phyloP scores from a whole-genome alignment of 2,888 invertebrate genomes.

The Hydroisotoma schaefferi region DNA sequence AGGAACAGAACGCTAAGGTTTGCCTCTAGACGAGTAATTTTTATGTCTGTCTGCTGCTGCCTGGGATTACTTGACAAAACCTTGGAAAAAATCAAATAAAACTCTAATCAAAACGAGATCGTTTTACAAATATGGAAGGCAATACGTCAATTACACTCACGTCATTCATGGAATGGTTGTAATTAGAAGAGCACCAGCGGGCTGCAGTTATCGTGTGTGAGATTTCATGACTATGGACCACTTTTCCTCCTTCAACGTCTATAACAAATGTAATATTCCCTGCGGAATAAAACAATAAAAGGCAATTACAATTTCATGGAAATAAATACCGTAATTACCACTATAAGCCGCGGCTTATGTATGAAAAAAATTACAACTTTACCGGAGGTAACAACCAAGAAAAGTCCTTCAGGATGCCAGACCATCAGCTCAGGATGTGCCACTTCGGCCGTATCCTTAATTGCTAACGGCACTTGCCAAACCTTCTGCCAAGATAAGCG shows the following conservation, averaged over 20 bases:
- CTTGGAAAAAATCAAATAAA: constrained; percentile 13
- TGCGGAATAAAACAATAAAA: constrained; percentile 10
- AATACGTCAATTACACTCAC: constrained; percentile 20
- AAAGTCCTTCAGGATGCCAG: constrained; percentile 94
- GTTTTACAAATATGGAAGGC: neutral
- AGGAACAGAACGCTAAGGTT: constrained; percentile 70
- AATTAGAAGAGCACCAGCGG: constrained; percentile 41
- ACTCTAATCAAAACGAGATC: neutral
- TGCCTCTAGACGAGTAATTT: constrained; percentile 39
- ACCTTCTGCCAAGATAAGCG: constrained; percentile 91
- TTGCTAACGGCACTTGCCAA: constrained; percentile 72
- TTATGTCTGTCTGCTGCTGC: constrained; percentile 37
- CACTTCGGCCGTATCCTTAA: constrained; percentile 60
- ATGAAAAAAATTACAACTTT: constrained; percentile 5
- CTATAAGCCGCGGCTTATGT: no score
- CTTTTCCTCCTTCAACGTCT: constrained; percentile 45
- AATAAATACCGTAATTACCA: neutral
- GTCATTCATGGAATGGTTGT: constrained; percentile 37
- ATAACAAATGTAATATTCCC: constrained; percentile 35
- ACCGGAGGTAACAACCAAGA: constrained; percentile 62
- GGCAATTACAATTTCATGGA: neutral
- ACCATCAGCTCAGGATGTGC: constrained; percentile 72
- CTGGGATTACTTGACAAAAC: constrained; percentile 36
- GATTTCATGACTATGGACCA: constrained; percentile 40
- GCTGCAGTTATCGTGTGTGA: constrained; percentile 28